phyloP scores from a whole-genome alignment of 2,888 invertebrate species.

The Cryptophagus acutangulus region DNA sequence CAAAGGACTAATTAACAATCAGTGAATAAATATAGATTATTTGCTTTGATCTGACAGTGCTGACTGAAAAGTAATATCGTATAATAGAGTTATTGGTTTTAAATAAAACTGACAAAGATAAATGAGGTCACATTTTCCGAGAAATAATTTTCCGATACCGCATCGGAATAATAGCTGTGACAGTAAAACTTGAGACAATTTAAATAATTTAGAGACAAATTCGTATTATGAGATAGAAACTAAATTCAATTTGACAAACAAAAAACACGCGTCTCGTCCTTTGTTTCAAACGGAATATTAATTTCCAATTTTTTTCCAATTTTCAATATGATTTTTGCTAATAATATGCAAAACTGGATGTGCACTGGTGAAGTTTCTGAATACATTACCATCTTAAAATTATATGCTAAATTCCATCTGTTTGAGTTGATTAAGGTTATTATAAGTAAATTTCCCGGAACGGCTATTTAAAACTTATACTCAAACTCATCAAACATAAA shows the following conservation, averaged over 20 bases:
- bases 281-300: too few species aligned
- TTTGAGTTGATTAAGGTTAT: too few species aligned
- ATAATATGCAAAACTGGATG: too few species aligned
- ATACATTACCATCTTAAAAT: neutral
- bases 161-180: neutral
- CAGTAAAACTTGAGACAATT: neutral
- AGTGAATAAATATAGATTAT: too few species aligned
- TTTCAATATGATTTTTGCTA: too few species aligned
- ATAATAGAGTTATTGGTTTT: constrained; percentile 1
- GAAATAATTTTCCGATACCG: neutral
- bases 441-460: too few species aligned
- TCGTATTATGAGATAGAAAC: neutral
- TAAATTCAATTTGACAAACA: neutral
- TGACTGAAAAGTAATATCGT: constrained; percentile 1
- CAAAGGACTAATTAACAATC: too few species aligned
- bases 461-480: too few species aligned
- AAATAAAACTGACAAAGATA: constrained; percentile 1
- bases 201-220: neutral
- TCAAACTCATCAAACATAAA: too few species aligned
- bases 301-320: too few species aligned
- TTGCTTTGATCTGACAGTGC: neutral
- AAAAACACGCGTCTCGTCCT: too few species aligned
- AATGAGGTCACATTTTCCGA: constrained; percentile 1
- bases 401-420: constrained; percentile 6
- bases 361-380: too few species aligned